Conservation (phyloP, 2,113 vertebrate species). For the Callospermophilus lateralis region DNA sequence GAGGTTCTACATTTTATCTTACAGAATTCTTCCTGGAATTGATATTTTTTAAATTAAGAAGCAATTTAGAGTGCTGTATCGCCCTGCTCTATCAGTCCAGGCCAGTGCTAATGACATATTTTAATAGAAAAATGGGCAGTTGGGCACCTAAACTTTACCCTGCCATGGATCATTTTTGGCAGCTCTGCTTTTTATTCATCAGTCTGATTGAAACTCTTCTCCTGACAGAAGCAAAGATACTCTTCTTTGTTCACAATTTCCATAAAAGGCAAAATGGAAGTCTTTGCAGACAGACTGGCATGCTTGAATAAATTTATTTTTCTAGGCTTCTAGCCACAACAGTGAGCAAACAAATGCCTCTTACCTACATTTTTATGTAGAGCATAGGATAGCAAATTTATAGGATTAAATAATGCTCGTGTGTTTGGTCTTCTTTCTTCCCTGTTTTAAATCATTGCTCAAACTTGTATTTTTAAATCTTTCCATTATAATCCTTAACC, state of each 20-base stretch:
- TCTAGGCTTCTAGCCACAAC: slow-evolving; percentile 75
- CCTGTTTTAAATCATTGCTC: slow-evolving; percentile 43
- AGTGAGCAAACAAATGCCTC: slow-evolving; percentile 71
- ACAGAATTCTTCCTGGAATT: slow-evolving; percentile 46
- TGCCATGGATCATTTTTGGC: slow-evolving; percentile 78
- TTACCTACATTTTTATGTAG: slow-evolving; percentile 62
- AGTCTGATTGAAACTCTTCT: slow-evolving; percentile 80
- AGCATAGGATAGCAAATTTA: slow-evolving; percentile 21
- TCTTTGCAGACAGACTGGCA: slow-evolving; percentile 79
- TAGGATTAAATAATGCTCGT: slow-evolving; percentile 54
- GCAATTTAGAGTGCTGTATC: slow-evolving; percentile 49
- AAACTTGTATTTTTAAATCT: slow-evolving; percentile 55
- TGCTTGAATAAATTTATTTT: slow-evolving; percentile 81
- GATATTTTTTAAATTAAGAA: slow-evolving; percentile 55
- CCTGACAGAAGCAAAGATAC: slow-evolving; percentile 78
- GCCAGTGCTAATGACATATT: slow-evolving; percentile 65
- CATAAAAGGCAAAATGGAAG: slow-evolving; percentile 84
- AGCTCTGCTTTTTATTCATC: slow-evolving; percentile 82
- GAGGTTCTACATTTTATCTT: slow-evolving; percentile 32
- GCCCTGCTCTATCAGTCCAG: slow-evolving; percentile 59
- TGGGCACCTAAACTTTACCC: slow-evolving; percentile 74
- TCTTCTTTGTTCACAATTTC: slow-evolving; percentile 84
- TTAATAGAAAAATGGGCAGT: slow-evolving; percentile 86
- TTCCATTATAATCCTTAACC: slow-evolving; percentile 39
- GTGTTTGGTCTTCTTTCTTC: slow-evolving; percentile 53